These are phyloP conservation scores for Lepeophtheirus salmonis DNA, from an alignment of 1,140 invertebrate species.

Conservation along the genomic window DNA sequence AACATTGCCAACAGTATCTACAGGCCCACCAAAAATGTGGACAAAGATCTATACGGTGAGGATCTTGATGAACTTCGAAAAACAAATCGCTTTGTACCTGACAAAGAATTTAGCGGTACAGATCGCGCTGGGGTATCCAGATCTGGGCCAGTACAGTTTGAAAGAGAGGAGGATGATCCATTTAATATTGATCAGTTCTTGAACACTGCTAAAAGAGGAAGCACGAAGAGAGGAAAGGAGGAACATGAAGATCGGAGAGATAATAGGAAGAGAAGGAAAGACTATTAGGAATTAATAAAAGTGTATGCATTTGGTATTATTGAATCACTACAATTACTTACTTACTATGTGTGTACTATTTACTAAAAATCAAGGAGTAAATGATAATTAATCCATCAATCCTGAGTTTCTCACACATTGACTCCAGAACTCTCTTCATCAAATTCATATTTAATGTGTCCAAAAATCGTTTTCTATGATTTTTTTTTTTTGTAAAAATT, in stretches of 20 bases:
- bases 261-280: conserved; percentile 22
- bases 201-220: conserved; percentile 76
- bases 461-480: too few relatives aligned
- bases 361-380: too few relatives aligned
- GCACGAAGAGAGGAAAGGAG: conserved; percentile 33
- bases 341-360: too few relatives aligned
- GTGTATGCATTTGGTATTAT: too few relatives aligned
- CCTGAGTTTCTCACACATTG: too few relatives aligned
- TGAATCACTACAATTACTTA: too few relatives aligned
- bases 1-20: conserved; percentile 75
- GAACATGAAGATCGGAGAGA: conserved; percentile 24
- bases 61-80: conserved; percentile 61
- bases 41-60: conserved; percentile 76
- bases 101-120: conserved; percentile 84
- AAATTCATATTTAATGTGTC: too few relatives aligned
- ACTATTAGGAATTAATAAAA: too few relatives aligned
- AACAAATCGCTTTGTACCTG: conserved; percentile 57
- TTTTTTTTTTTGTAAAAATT: too few relatives aligned
- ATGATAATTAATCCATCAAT: too few relatives aligned
- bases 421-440: too few relatives aligned
- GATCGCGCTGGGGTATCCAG: conserved; percentile 41
- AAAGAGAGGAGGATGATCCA: conserved; percentile 75
- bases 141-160: conserved; percentile 90
- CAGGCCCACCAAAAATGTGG: conserved; percentile 65
- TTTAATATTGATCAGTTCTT: conserved; percentile 96